phyloP scores from a whole-genome alignment of 2,888 invertebrate genomes.

The Athalia cordata region DNA sequence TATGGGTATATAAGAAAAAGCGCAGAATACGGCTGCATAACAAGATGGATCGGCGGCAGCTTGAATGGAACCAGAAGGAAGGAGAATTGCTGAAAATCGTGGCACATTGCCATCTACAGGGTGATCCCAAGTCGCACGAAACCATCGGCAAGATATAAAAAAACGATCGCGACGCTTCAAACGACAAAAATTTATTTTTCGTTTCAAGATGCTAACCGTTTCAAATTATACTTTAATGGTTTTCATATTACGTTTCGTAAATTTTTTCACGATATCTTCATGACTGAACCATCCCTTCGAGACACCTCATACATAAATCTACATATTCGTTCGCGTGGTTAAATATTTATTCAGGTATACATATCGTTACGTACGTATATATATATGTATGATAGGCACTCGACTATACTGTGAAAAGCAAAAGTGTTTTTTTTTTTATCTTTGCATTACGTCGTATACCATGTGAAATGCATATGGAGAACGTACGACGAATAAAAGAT shows the following conservation, averaged over 20 bases:
- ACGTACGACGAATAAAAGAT: not conserved
- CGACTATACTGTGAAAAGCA: not conserved
- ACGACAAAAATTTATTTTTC: no score
- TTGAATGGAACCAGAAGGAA: conserved; percentile 38
- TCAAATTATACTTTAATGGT: no score
- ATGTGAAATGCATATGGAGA: no score
- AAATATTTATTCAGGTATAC: not conserved
- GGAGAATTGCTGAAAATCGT: conserved; percentile 12
- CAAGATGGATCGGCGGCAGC: conserved; percentile 52
- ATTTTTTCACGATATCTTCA: not conserved
- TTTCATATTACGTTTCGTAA: not conserved
- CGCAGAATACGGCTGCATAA: conserved; percentile 46
- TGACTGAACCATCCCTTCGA: not conserved
- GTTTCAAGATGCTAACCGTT: no score
- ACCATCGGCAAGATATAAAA: not conserved
- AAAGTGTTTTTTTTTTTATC: no score
- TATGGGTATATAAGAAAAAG: conserved; percentile 34
- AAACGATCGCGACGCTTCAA: no score
- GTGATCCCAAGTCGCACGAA: conserved; percentile 5
- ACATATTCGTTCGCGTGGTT: not conserved
- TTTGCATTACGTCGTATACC: no score
- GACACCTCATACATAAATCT: not conserved
- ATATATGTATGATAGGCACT: not conserved
- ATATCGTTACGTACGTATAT: not conserved
- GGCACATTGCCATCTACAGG: conserved; percentile 23